Percentiles rank a stretch among this genome's conserved stretches.
phyloP scores from a whole-genome alignment of 2,888 invertebrate genomes.

The Eupeodes latifasciatus region DNA sequence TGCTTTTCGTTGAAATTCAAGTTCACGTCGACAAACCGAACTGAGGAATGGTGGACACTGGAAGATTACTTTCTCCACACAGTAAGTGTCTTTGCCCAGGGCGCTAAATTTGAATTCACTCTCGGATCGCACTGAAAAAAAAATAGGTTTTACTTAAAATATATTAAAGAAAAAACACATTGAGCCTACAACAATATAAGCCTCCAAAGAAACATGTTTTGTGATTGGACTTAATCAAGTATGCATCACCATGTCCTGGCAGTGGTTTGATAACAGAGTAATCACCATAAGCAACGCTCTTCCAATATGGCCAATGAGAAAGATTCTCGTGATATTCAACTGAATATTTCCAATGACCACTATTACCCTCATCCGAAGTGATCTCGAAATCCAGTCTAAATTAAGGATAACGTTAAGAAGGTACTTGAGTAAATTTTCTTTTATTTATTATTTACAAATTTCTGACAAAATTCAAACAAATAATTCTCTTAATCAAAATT shows the following conservation, averaged over 20 bases:
- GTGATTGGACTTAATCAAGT: conserved; percentile 87
- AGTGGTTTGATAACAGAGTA: conserved; percentile 86
- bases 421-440: too few relatives aligned
- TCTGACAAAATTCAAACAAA: background rate
- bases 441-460: background rate
- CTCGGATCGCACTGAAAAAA: conserved; percentile 86
- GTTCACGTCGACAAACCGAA: conserved; percentile 86
- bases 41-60: conserved; percentile 87
- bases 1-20: conserved; percentile 83
- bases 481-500: background rate
- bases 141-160: too few relatives aligned
- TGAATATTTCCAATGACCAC: conserved; percentile 89
- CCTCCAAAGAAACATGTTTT: conserved; percentile 87
- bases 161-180: background rate
- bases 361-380: conserved; percentile 87
- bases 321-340: conserved; percentile 87
- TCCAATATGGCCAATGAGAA: conserved; percentile 87
- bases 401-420: too few relatives aligned
- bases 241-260: conserved; percentile 83
- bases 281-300: conserved; percentile 86
- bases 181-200: conserved; percentile 86
- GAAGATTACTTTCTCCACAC: conserved; percentile 86
- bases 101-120: conserved; percentile 87
- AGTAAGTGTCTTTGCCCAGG: conserved; percentile 84
- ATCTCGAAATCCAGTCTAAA: conserved; percentile 87